Evolutionary conservation across 2,797 vertebrate species (phyloP), one percentile per base, ranked within the genome.

Genomic region (Betta splendens): DNA sequence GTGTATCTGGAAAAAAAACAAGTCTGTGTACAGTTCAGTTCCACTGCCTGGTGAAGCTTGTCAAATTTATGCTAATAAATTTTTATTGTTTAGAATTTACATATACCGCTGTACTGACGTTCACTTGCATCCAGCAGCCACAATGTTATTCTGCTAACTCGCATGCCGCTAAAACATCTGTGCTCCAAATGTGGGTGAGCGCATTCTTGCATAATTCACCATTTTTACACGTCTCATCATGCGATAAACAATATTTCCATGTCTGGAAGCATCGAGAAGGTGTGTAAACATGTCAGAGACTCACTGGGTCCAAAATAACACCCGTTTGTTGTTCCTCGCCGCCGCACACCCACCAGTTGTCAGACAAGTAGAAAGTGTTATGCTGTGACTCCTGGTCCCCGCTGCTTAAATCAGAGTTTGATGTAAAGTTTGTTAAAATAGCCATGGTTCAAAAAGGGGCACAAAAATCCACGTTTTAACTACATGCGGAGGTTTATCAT

Each of bases 1-100:
- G n/a, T 67, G 36, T 50, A 38, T 67, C 28, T 57, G 46, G 16
- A 38, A 33, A 57, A 18, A n/a, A n/a, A n/a, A n/a, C n/a, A n/a
- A 9, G 42, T 32, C n/a, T 60, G 39, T 43, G 26, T 18, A 3
- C 16, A 29, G 15, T 32, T 36, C 6, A 28, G 52, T n/a, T 11
- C 4, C 16, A 42, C 39, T 40, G 40, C 15, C 48, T 33, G 6
- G 29, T 61, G 40, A 11, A 38, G 17, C 17, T 48, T 38, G 9
- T 49, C 7, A 16, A 52, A 43, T 46, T 31, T 11, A 9, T 38
- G 42, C 2, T 22, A 37, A 33, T 38, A 11, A 5, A 47, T 29
- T 3, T 16, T 18, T 16, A 20, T 7, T 35, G 28, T 52, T 51
- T 2, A 25, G 26, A 15, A 4, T 15, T 57, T 47, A 23, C 7